Conservation (phyloP, 2,797 vertebrate genomes). For the Silurus aristotelis region DNA sequence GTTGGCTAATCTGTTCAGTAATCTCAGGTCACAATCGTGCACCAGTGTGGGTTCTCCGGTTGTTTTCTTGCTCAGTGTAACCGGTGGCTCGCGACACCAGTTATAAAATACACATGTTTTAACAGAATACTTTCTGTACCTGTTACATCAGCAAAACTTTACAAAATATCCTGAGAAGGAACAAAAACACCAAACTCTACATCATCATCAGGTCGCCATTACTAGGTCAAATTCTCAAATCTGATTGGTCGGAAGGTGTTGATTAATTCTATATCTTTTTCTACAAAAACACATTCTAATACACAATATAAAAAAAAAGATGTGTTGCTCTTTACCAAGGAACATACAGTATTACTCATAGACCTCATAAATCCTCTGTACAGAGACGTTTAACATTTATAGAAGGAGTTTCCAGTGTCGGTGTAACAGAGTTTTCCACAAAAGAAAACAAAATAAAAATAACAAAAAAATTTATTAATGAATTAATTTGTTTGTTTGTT, state of each 20-base stretch:
- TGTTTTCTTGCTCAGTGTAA: not conserved
- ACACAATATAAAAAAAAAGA: too few relatives aligned
- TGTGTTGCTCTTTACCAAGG: not conserved
- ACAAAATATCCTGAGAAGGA: not conserved
- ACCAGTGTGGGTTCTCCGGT: not conserved
- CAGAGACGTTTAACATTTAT: not conserved
- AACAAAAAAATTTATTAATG: not conserved
- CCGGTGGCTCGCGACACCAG: too few relatives aligned
- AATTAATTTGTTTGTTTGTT: too few relatives aligned
- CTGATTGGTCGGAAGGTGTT: too few relatives aligned
- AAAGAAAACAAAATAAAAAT: not conserved
- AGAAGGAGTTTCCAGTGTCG: not conserved
- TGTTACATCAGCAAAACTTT: constrained; percentile 1
- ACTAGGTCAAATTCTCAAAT: not conserved
- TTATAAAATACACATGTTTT: too few relatives aligned
- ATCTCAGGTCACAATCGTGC: constrained; percentile 27
- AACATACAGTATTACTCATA: too few relatives aligned
- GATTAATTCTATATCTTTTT: not conserved
- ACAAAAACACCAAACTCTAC: not conserved
- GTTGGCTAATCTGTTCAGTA: constrained; percentile 45
- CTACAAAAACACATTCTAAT: too few relatives aligned
- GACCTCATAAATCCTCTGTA: too few relatives aligned
- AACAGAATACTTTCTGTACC: too few relatives aligned
- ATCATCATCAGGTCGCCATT: not conserved
- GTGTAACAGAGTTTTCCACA: not conserved